Base-by-base conservation (phyloP, 2,113 vertebrate species). In the Mesitornis unicolor region DNA sequence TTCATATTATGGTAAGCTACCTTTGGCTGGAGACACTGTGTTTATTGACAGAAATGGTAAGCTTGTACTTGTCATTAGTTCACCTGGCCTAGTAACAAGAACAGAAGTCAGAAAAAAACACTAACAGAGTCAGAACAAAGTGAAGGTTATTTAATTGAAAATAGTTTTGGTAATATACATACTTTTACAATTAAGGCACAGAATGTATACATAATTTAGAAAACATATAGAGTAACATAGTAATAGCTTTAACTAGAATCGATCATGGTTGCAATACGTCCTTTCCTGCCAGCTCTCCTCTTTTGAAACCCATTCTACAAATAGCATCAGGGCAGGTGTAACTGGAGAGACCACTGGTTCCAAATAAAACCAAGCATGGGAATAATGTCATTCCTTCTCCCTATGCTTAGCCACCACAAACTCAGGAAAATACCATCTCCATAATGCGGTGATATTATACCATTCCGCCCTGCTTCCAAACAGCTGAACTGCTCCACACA, bases 361-460 rank as follows among this genome's bases (percentile, higher is more conserved):
- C 7, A 1, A 35, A 6, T 16, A 12, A 50, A 53, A 73, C 16
- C 8, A 26, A 68, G 59, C 35, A 33, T 1, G 3, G 25, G 10
- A 64, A 12, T 2, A 10, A 29, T 13, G 7, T 42, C 10, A 47
- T 25, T 47, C 35, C 38, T 75, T 53, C 76, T 70, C 43, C 16
- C 26, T 25, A 56, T 3, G 21, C 22, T 43, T 12, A 86, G 43
- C 13, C 38, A 51, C 69, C 6, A 33, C n/a, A 53, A 63, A 31
- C 33, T 75, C 36, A 20, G 43, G 43, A 76, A 45, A 24, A 5
- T 8, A 7, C 11, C 1, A 0, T 21, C 63, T 64, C 64, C 21
- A 1, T 61, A 45, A 36, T 3, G 6, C 2, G 2, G 29, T 29
- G 20, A 15, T 19, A 12, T 3, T 53, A 29, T 16, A 16, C 31